Evolutionary conservation across 2,797 vertebrate species (phyloP).

Genomic region (Kryptolebias ocellatus): DNA sequence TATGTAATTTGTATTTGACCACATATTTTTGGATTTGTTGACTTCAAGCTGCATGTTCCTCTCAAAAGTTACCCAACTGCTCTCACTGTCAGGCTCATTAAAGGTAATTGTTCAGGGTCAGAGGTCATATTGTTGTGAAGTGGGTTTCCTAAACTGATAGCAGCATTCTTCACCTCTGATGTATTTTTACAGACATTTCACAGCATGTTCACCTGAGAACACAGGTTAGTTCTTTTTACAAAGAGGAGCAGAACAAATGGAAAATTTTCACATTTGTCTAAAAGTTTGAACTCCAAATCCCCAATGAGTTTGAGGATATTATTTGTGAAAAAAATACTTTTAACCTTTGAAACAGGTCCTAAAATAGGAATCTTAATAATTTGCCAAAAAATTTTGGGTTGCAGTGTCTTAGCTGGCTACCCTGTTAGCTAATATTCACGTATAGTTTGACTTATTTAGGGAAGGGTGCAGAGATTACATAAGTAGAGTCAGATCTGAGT

Average conservation of each 20-base stretch:
- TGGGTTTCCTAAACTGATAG: conserved; percentile 44
- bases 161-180: conserved; percentile 40
- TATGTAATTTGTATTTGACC: not conserved
- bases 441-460: too few species aligned
- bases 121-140: conserved; percentile 44
- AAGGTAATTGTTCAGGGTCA: conserved; percentile 33
- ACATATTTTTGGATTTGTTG: not conserved
- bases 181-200: not conserved
- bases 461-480: too few species aligned
- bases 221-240: too few species aligned
- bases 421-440: too few species aligned
- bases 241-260: not conserved
- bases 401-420: too few species aligned
- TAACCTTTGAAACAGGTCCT: not conserved
- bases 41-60: not conserved
- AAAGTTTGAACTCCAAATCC: not conserved
- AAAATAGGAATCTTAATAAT: not conserved
- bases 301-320: not conserved
- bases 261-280: not conserved
- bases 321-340: not conserved
- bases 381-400: too few species aligned
- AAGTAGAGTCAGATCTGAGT: too few species aligned
- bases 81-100: conserved; percentile 14
- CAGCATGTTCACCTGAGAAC: not conserved
- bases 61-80: conserved; percentile 14